Evolutionary conservation across 2,888 invertebrate species (phyloP).

Genomic region (Globia sparganii): DNA sequence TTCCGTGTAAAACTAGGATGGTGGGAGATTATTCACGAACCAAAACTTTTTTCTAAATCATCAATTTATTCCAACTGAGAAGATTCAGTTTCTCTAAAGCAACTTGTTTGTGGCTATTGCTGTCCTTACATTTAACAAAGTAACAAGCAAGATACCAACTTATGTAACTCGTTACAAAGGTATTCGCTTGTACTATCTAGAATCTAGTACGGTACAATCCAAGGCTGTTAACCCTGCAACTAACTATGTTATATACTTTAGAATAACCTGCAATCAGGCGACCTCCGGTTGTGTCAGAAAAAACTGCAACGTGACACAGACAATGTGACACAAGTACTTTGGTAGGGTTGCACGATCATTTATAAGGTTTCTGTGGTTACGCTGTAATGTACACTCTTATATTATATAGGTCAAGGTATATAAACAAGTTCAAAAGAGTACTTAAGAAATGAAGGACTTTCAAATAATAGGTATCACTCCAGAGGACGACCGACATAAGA

Average conservation of each 20-base stretch:
- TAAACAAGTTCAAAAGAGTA: background rate
- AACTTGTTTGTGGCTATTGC: background rate
- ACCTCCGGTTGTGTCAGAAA: slow-evolving; percentile 45
- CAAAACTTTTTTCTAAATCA: background rate
- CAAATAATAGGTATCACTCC: background rate
- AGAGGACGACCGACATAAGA: background rate
- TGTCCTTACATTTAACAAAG: slow-evolving; percentile 2
- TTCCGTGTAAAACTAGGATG: background rate
- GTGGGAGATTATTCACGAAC: background rate
- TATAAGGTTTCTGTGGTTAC: slow-evolving; percentile 27
- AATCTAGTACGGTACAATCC: slow-evolving; percentile 39
- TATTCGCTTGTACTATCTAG: slow-evolving; percentile 34
- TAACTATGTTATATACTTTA: slow-evolving; percentile 21
- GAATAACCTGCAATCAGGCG: slow-evolving; percentile 37
- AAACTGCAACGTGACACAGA: slow-evolving; percentile 46
- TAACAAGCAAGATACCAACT: slow-evolving; percentile 10
- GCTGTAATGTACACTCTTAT: slow-evolving; percentile 9
- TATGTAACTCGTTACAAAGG: slow-evolving; percentile 25
- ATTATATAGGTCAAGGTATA: background rate
- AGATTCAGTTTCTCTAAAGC: background rate
- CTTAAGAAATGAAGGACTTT: background rate
- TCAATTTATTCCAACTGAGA: background rate
- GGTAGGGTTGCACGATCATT: slow-evolving; percentile 8
- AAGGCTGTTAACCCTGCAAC: slow-evolving; percentile 48
- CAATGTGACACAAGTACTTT: slow-evolving; percentile 35